Evolutionary conservation across 2,797 vertebrate genomes (phyloP).

Genomic region (Ceryle rudis): DNA sequence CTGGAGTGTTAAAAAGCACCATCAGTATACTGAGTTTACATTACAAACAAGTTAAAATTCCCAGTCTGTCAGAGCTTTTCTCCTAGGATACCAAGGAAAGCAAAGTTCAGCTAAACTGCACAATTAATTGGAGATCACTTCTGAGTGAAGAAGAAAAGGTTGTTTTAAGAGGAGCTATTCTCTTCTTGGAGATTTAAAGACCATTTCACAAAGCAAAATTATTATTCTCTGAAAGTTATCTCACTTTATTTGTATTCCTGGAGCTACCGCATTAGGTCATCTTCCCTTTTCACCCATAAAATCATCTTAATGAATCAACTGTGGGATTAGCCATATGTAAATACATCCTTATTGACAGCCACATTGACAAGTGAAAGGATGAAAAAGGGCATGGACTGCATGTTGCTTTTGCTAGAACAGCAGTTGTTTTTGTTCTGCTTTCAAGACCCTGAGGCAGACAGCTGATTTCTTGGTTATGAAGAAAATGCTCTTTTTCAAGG

Average conservation of each 20-base stretch:
- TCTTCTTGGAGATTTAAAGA: conserved; percentile 68
- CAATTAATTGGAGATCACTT: conserved; percentile 76
- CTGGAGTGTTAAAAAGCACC: conserved; percentile 56
- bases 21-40: conserved; percentile 73
- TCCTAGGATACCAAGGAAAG: conserved; percentile 78
- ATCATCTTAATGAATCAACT: conserved; percentile 65
- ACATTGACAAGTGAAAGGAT: conserved; percentile 2
- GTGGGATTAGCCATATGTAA: conserved; percentile 50
- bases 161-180: conserved; percentile 54
- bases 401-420: background rate
- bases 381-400: background rate
- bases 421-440: background rate
- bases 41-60: conserved; percentile 80
- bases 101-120: conserved; percentile 75
- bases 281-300: conserved; percentile 64
- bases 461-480: background rate
- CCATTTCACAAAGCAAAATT: conserved; percentile 66
- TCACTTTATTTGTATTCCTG: conserved; percentile 71
- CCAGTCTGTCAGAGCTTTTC: conserved; percentile 75
- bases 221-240: conserved; percentile 67
- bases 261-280: conserved; percentile 39
- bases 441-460: background rate
- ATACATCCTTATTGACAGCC: conserved; percentile 21
- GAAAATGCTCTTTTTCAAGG: background rate
- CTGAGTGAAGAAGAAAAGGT: conserved; percentile 64